Base-by-base conservation (phyloP, 1,140 invertebrate genomes). In the Lethocerus indicus region DNA sequence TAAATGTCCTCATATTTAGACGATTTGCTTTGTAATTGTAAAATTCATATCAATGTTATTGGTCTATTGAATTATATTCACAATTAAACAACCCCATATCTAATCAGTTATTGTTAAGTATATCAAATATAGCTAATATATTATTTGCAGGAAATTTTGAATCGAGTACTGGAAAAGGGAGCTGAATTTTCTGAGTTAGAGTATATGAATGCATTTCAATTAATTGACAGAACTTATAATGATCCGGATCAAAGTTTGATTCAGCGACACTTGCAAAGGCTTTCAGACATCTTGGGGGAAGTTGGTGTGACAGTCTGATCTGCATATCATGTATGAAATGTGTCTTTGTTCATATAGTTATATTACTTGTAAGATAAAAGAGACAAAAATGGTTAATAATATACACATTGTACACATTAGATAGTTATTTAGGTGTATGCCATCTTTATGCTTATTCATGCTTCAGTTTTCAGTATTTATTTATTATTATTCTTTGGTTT, bases 151-250 rank as follows among this genome's bases (percentile, higher is more conserved):
- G 87, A 92, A 65, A 84, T 96, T 58, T 69, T 95, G 26, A 78
- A 79, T 56, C 69, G 70, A 21, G 76, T 92, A 4, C 65, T 87
- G 32, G 87, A 91, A 60, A 77, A 82, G 56, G 86, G 87, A 14
- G 75, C 83, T 0, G 74, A 81, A 60, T 91, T 88, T 65, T 79
- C 82, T 1, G 82, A 87, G 63, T 65, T 87, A 56, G 87, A 91
- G 61, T 87, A 90, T 61, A 76, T 86, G 60, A 87, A 86, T 65
- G 83, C 81, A 14, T 73, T 91, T 55, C 81, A 87, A 57, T 69
- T 89, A 27, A 66, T 81, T 9, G 67, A 75, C 46, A 64, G 74
- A 16, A 79, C 74, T 60, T 63, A 68, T 54, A 65, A 69, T 21
- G 58, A 65, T 25, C 36, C 61, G 26, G 59, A 64, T 41, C 54